Evolutionary conservation across 2,113 vertebrate genomes (phyloP).

Genomic region (Myrmecobius fasciatus): DNA sequence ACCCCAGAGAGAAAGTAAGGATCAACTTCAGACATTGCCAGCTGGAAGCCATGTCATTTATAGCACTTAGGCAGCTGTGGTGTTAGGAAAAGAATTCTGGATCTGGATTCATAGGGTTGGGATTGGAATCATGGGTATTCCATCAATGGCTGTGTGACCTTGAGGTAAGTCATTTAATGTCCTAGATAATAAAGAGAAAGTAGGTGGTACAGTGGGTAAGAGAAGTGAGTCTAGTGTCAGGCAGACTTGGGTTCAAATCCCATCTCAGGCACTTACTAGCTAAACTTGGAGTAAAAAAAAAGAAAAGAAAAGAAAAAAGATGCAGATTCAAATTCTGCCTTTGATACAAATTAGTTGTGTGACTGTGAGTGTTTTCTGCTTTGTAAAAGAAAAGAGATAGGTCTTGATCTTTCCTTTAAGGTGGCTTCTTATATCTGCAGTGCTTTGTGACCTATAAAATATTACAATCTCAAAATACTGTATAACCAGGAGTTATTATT

Average conservation of each 20-base stretch:
- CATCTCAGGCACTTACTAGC: neutral
- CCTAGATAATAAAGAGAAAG: neutral
- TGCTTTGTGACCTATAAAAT: neutral
- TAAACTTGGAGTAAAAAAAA: neutral
- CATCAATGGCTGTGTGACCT: neutral
- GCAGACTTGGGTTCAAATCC: neutral
- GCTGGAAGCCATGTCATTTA: slow-evolving; percentile 72
- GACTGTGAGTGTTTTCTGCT: neutral
- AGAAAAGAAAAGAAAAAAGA: neutral
- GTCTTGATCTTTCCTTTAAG: neutral
- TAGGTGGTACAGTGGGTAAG: neutral
- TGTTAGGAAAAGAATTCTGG: neutral
- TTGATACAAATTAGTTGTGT: neutral
- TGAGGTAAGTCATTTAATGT: neutral
- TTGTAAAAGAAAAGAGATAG: neutral
- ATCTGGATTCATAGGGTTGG: neutral
- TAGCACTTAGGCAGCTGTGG: slow-evolving; percentile 35
- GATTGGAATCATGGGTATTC: neutral
- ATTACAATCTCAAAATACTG: neutral
- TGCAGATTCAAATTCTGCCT: neutral
- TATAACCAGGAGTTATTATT: neutral
- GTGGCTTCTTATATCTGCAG: neutral
- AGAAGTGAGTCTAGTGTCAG: neutral
- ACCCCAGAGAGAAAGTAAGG: slow-evolving; percentile 60
- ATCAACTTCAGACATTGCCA: slow-evolving; percentile 69